Evolutionary conservation across 2,113 vertebrate genomes (phyloP).

Genomic region (Microtus oregoni): DNA sequence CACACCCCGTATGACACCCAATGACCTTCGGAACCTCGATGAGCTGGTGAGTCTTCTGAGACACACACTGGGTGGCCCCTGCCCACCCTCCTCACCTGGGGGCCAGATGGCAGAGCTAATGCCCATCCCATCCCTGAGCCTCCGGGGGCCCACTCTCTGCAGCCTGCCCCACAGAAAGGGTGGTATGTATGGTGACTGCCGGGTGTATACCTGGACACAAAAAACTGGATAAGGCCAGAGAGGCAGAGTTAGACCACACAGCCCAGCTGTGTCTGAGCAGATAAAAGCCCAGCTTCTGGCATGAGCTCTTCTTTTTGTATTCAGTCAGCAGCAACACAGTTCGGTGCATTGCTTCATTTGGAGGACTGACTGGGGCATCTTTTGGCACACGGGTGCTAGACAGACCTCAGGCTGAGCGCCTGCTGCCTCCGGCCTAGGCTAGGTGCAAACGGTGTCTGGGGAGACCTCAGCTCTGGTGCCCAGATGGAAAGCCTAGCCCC

Average conservation of each 20-base stretch:
- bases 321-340: not conserved
- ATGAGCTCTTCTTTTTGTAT: too few species aligned
- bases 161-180: not conserved
- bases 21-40: slow-evolving; percentile 95
- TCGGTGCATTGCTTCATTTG: not conserved
- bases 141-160: not conserved
- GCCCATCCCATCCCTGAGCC: not conserved
- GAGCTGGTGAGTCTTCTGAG: slow-evolving; percentile 92
- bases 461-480: not conserved
- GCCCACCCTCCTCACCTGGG: not conserved
- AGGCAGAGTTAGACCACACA: not conserved
- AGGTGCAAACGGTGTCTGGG: not conserved
- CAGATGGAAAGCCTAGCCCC: not conserved
- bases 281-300: too few species aligned
- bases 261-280: not conserved
- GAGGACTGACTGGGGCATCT: not conserved
- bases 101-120: not conserved
- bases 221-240: not conserved
- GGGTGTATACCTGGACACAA: not conserved
- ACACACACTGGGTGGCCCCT: not conserved
- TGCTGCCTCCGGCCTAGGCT: not conserved
- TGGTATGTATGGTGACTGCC: not conserved
- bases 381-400: not conserved
- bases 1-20: slow-evolving; percentile 90
- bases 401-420: not conserved